A percentile compares a stretch with the other conserved stretches of the same genome.
Evolutionary conservation across 2,797 vertebrate species (phyloP).

Genomic region (Mergus octosetaceus): DNA sequence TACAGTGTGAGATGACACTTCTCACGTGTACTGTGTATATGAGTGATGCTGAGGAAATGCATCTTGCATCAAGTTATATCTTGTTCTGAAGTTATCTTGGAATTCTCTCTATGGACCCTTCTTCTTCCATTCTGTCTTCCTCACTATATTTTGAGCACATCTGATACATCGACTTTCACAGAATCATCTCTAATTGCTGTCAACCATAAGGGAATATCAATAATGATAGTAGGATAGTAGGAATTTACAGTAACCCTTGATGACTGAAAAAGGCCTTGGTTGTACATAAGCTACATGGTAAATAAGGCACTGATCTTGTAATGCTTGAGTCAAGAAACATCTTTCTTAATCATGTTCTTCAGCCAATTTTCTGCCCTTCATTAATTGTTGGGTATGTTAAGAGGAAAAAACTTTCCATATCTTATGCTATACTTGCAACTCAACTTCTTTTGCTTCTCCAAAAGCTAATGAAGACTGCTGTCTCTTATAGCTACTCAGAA

Average conservation of each 20-base stretch:
- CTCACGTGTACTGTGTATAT: accelerated
- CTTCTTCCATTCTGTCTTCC: background rate
- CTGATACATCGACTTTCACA: background rate
- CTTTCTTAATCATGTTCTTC: background rate
- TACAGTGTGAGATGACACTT: background rate
- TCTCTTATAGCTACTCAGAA: background rate
- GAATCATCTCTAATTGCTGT: background rate
- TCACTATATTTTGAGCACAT: background rate
- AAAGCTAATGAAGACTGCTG: background rate
- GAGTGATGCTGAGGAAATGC: background rate
- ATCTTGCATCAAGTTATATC: background rate
- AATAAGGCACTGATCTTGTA: background rate
- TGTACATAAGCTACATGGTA: background rate
- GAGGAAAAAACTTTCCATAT: background rate
- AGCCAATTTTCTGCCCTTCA: conserved; percentile 23
- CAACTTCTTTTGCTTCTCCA: background rate
- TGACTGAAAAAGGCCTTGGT: background rate
- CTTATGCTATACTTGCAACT: background rate
- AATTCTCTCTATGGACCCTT: background rate
- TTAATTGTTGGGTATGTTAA: background rate
- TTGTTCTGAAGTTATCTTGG: background rate
- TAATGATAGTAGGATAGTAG: background rate
- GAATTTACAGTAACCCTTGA: background rate
- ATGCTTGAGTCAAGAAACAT: background rate
- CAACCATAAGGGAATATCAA: background rate